Evolutionary conservation across 2,797 vertebrate species (phyloP), one percentile per base, ranked within the genome.

Genomic region (Scomberomorus guttatus): DNA sequence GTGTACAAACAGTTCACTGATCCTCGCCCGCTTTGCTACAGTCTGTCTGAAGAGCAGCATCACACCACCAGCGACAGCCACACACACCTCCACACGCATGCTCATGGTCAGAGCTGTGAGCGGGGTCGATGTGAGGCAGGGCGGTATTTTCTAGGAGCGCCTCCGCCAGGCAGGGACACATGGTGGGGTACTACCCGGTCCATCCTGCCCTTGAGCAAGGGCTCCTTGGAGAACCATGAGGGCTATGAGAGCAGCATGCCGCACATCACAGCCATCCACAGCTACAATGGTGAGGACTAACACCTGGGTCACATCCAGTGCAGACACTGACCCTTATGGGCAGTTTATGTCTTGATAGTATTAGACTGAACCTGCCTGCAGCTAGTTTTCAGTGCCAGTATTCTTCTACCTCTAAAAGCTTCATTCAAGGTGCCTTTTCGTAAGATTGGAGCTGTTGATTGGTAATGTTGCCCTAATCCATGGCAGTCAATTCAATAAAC

Each of bases 91-190:
- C 96, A 97, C 62, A 82, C 93, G 14, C 90, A 90, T 0, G 42
- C 68, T 12, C 97, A 98, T 66, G 94, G 90, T 0, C 97, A 96
- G 85, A 93, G 96, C 46, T 99, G 97, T 1, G 97, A 98, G 80
- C 94, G 93, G 13, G 96, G 96, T 50, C 96, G 96, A 20, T 99
- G 98, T 15, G 97, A 99, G 89, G 98, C 97, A 0, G 98, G 98
- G 1, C 93, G 97, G 6, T 99, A 99, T 89, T 99, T 98, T 81
- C 94, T 99, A 2, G 97, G 98, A 61, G 93, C 96, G 0, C 96
- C 96, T 0, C 96, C 96, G 59, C 60, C 96, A 0, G 95, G 96
- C 6, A 95, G 97, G 84, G 97, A 97, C 50, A 80, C 94, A 0
- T 98, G 97, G 98, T 98, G 97, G 97, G 95, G 97, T 4, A 27